These are phyloP conservation scores for Pantherophis guttatus DNA, from an alignment of 2,113 vertebrate species.

Conservation along the genomic window DNA sequence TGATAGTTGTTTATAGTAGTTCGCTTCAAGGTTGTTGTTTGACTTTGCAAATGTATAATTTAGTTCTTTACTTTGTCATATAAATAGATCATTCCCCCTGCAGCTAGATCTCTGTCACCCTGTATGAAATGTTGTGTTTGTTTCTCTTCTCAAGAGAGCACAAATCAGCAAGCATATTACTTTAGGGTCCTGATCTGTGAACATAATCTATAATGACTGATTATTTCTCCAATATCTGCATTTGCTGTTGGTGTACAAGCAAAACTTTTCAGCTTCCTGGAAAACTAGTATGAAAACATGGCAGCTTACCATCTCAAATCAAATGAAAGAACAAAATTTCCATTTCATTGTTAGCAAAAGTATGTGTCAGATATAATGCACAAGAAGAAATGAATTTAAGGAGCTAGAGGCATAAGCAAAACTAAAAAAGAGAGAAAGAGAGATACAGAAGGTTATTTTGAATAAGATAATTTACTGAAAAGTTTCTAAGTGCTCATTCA, in stretches of 20 bases:
- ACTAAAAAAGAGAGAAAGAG: not conserved
- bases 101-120: slow-evolving; percentile 43
- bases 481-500: slow-evolving; percentile 25
- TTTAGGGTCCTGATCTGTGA: slow-evolving; percentile 37
- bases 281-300: slow-evolving; percentile 3
- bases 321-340: not conserved
- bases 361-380: slow-evolving; percentile 17
- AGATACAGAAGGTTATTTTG: not conserved
- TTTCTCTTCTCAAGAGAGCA: slow-evolving; percentile 43
- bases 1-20: not conserved
- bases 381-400: slow-evolving; percentile 28
- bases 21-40: slow-evolving; percentile 24
- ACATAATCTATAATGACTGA: slow-evolving; percentile 31
- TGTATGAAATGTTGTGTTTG: slow-evolving; percentile 44
- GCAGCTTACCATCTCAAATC: slow-evolving; percentile 19
- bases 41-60: slow-evolving; percentile 27
- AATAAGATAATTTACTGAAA: not conserved
- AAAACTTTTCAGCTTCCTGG: slow-evolving; percentile 31
- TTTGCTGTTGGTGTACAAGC: slow-evolving; percentile 24
- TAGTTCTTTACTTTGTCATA: slow-evolving; percentile 32
- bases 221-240: slow-evolving; percentile 14
- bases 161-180: slow-evolving; percentile 45
- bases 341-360: slow-evolving; percentile 15
- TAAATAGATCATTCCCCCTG: slow-evolving; percentile 37
- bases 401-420: slow-evolving; percentile 26